phyloP scores from a whole-genome alignment of 2,888 invertebrate genomes.

The Dastarcus helophoroides region DNA sequence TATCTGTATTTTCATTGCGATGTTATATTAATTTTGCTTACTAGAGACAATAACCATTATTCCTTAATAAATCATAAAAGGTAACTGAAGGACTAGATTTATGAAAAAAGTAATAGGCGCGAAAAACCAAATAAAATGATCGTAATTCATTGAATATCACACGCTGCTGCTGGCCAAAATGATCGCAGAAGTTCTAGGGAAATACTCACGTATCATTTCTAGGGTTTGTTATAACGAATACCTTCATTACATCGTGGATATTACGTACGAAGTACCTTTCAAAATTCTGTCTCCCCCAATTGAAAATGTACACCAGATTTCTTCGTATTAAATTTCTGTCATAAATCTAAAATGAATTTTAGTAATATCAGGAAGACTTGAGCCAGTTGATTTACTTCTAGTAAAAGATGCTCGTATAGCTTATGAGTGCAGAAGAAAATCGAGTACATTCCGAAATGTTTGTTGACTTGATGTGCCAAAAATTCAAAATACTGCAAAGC shows the following conservation, averaged over 20 bases:
- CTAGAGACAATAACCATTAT: too few species aligned
- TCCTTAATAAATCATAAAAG: too few species aligned
- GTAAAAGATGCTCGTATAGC: conserved; percentile 44
- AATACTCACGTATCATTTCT: conserved; percentile 45
- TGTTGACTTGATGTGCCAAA: conserved; percentile 39
- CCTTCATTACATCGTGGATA: conserved; percentile 45
- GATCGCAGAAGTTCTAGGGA: too few species aligned
- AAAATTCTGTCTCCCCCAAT: conserved; percentile 48
- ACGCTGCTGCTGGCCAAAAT: too few species aligned
- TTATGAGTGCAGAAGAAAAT: conserved; percentile 44
- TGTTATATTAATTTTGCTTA: too few species aligned
- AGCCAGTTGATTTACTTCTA: conserved; percentile 37
- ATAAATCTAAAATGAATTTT: conserved; percentile 30
- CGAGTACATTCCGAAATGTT: conserved; percentile 40
- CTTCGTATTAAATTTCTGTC: conserved; percentile 47
- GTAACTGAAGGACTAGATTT: too few species aligned
- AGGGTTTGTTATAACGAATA: conserved; percentile 55
- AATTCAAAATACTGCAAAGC: conserved; percentile 42
- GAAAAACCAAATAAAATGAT: too few species aligned
- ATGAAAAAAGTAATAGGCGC: too few species aligned
- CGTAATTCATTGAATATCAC: too few species aligned
- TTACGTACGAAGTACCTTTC: conserved; percentile 40
- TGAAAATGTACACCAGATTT: conserved; percentile 54
- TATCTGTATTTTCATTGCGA: too few species aligned
- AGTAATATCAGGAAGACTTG: too few species aligned